Percentiles rank a stretch among this genome's conserved stretches.
These are phyloP conservation scores for Scopus umbretta DNA, from an alignment of 2,113 vertebrate genomes.

Conservation along the genomic window DNA sequence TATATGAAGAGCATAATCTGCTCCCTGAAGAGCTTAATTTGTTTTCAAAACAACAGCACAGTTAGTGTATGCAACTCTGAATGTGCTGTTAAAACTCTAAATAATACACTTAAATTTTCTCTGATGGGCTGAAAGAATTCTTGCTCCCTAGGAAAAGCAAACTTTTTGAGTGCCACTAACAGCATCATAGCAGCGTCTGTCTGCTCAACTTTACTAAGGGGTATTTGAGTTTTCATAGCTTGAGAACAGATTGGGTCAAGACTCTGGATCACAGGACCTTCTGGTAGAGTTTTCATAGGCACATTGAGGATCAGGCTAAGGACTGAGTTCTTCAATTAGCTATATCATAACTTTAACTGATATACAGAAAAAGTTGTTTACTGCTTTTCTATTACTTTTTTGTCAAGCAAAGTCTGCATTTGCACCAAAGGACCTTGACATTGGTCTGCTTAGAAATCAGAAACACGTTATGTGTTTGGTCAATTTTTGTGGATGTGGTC, in stretches of 20 bases:
- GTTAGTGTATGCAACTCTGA: background rate
- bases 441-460: background rate
- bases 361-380: background rate
- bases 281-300: background rate
- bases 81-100: background rate
- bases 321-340: background rate
- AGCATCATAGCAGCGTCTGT: background rate
- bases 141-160: background rate
- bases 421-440: background rate
- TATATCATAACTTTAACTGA: background rate
- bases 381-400: background rate
- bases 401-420: background rate
- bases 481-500: background rate
- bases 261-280: background rate
- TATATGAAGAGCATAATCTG: background rate
- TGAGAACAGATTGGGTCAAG: background rate
- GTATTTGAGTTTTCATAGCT: background rate
- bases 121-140: background rate
- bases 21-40: background rate
- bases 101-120: background rate
- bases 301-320: background rate
- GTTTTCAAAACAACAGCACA: background rate
- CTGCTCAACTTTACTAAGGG: background rate
- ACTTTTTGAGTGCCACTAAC: background rate
- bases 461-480: background rate